Conservation (phyloP, 2,888 invertebrate species). For the Drosophila birchii region DNA sequence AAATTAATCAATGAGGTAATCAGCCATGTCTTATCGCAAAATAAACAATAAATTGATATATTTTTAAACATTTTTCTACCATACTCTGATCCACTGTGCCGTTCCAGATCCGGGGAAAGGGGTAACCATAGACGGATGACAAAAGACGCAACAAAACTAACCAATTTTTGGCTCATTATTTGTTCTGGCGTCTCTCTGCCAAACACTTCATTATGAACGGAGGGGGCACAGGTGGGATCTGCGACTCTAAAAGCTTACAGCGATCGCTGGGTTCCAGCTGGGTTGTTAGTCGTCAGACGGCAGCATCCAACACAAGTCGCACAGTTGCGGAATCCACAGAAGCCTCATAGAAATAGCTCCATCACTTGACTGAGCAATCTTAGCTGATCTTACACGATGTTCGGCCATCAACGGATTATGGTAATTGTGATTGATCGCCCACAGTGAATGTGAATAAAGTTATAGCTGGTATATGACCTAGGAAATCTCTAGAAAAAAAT, state of each 20-base stretch:
- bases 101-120: conserved; percentile 15
- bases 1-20: conserved; percentile 74
- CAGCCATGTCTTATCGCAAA: conserved; percentile 37
- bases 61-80: conserved; percentile 27
- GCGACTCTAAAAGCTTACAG: conserved; percentile 64
- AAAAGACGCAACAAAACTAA: conserved; percentile 48
- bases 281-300: conserved; percentile 66
- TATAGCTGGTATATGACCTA: neutral
- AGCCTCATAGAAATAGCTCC: conserved; percentile 14
- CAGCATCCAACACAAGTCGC: conserved; percentile 77
- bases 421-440: conserved; percentile 64
- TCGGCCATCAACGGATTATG: conserved; percentile 60
- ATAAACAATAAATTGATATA: conserved; percentile 41
- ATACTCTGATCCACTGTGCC: conserved; percentile 39
- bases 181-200: conserved; percentile 53
- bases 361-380: conserved; percentile 13
- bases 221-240: conserved; percentile 16
- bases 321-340: conserved; percentile 53
- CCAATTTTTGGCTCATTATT: conserved; percentile 66
- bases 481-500: neutral
- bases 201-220: conserved; percentile 57
- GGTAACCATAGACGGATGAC: conserved; percentile 17
- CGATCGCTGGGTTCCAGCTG: conserved; percentile 53
- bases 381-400: conserved; percentile 56
- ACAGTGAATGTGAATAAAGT: neutral